These are phyloP conservation scores for Melanaphis sacchari DNA, from an alignment of 1,140 invertebrate species.

Conservation along the genomic window DNA sequence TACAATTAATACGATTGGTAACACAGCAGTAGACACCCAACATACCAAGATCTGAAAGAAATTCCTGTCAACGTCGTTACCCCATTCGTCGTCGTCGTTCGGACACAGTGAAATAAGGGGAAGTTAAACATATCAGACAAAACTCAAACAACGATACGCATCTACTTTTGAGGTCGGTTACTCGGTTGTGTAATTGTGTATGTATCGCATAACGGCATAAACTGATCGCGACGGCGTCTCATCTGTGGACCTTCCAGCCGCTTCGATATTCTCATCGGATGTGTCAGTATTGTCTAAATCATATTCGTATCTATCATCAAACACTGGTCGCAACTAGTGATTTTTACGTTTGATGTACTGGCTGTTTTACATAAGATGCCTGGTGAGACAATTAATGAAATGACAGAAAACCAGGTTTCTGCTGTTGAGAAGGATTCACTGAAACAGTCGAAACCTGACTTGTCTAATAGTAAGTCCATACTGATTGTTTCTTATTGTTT, in stretches of 20 bases:
- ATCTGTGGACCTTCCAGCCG: background rate
- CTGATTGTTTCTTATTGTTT: background rate
- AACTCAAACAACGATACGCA: background rate
- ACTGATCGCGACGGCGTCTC: background rate
- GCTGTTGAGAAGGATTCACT: background rate
- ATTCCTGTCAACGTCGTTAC: background rate
- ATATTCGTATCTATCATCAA: background rate
- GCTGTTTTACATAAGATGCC: background rate
- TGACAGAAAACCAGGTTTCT: background rate
- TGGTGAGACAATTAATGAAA: background rate
- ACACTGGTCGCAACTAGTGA: background rate
- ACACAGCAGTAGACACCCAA: too few relatives aligned
- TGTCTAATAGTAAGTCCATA: background rate
- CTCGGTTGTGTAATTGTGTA: background rate
- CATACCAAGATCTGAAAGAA: background rate
- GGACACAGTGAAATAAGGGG: background rate
- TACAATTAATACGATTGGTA: too few relatives aligned
- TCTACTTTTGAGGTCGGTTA: background rate
- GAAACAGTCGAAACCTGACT: background rate
- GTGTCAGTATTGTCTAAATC: background rate
- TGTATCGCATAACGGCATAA: background rate
- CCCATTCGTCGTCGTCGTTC: background rate
- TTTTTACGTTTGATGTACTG: too few relatives aligned
- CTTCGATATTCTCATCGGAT: background rate
- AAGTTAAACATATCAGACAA: background rate